Base-by-base conservation (phyloP, 2,888 invertebrate genomes). In the Folsomia manolachei region DNA sequence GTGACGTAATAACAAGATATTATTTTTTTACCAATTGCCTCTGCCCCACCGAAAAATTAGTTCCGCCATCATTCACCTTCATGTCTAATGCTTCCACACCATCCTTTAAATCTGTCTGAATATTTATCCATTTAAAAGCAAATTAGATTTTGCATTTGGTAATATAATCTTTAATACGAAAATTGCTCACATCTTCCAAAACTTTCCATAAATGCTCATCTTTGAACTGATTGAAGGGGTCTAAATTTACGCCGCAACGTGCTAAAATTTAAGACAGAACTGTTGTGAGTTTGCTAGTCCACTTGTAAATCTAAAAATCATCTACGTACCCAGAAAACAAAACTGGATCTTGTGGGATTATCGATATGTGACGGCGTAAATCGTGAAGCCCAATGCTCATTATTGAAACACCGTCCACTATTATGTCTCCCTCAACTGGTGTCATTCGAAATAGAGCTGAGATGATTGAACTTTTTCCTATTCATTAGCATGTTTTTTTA, bases 281-380 rank as follows among this genome's bases (percentile, higher is more conserved):
- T n/a, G n/a, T n/a, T n/a, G n/a, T n/a, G n/a, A n/a, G n/a, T n/a
- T n/a, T n/a, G n/a, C n/a, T n/a, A n/a, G n/a, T n/a, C n/a, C n/a
- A n/a, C n/a, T n/a, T n/a, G n/a, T n/a, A n/a, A n/a, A n/a, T n/a
- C 0, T 88, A 86, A 82, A 90, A 91, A 81, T 91, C 89, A 76
- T 91, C 89, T 83, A 95, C 94, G 0, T 95, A 95, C 85, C 96
- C 96, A 71, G 96, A 86, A 85, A 96, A 96, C 25, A 95, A 84
- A 25, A 94, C 89, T 0, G 95, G 94, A 82, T 94, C 94, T 86
- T 96, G 95, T 0, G 96, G 96, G 82, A 96, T 96, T 81, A 96
- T 95, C 0, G 95, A 91, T 71, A 96, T 91, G 80, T 89, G 90
- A 71, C 88, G 88, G 65, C 96, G 86, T 26, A 96, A 85, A 81